Base-by-base conservation (phyloP, 2,888 invertebrate species). In the Andrena haemorrhoa region DNA sequence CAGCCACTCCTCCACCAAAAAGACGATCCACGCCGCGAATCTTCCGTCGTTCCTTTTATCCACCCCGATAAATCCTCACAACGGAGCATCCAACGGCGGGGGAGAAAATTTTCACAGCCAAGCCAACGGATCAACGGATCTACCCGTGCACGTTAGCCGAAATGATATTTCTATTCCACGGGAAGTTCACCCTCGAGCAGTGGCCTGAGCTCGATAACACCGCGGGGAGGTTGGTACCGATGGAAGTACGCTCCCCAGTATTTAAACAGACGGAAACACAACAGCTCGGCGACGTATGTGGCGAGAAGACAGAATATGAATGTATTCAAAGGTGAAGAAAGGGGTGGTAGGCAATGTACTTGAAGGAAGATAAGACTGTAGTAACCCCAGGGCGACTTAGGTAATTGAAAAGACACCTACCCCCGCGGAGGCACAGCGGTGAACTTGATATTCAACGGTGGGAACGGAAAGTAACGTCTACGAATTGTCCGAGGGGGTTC, bases 131-230 rank as follows among this genome's bases (percentile, higher is more conserved):
- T 87, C 87, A 79, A 79, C 81, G 76, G 80, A 84, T 78, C 80
- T 75, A 56, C 10, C 41, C 76, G 81, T 71, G 77, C 79, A 79
- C 60, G 79, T 76, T 81, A 70, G 71, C 35, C 51, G 81, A 75
- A 87, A 86, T 84, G 82, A 86, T 87, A 86, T 88, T 87, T 88
- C 83, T 80, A 87, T 85, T 79, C 71, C 75, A 63, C 77, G 75
- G 66, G 71, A 69, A 68, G 60, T 66, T 78, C 75, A 33, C 69
- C 23, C 26, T 5, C 20, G 41, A 29, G 35, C 33, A 29, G 56
- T 31, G 4, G 10, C 47, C 8, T 35, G 26, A 71, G 61, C 69
- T 26, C 71, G 68, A 73, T 72, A 77, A 80, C 76, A 63, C 75
- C 65, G 66, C 8, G 58, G 0, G 47, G 75, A 79, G 70, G 80